A percentile compares a stretch with the other conserved stretches of the same genome.
phyloP scores from a whole-genome alignment of 2,113 vertebrate species.

The Chauna torquata region DNA sequence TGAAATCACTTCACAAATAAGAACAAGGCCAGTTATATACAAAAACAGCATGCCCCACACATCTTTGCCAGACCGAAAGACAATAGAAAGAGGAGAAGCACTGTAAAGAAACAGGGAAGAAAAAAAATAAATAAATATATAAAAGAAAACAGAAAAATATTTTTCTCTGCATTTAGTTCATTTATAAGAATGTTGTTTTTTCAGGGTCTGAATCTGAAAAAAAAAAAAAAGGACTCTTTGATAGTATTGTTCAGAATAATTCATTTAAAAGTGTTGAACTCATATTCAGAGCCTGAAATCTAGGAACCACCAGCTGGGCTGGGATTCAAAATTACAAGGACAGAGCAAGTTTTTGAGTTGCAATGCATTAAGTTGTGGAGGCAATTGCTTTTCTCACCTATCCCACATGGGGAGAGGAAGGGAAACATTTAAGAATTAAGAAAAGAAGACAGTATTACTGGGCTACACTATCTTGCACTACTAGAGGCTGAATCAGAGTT shows the following conservation, averaged over 20 bases:
- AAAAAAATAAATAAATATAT: too few relatives aligned
- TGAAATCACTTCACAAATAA: conserved; percentile 33
- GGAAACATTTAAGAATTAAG: conserved; percentile 66
- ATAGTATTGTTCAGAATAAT: conserved; percentile 62
- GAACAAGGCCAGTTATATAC: background rate
- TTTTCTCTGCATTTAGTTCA: conserved; percentile 53
- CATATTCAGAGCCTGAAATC: conserved; percentile 66
- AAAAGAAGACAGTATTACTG: conserved; percentile 42
- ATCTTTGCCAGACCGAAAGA: background rate
- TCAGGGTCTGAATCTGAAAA: conserved; percentile 41
- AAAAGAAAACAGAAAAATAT: conserved; percentile 38
- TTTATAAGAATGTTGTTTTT: conserved; percentile 55
- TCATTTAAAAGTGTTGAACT: conserved; percentile 71
- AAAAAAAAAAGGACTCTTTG: conserved; percentile 62
- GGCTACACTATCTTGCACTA: conserved; percentile 11
- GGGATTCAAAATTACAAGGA: conserved; percentile 67
- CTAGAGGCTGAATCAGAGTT: conserved; percentile 44
- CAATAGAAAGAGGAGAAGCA: background rate
- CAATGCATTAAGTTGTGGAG: conserved; percentile 48
- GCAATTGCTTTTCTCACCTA: conserved; percentile 73
- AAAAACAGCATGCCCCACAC: background rate
- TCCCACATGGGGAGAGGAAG: conserved; percentile 59
- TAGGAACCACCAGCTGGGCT: conserved; percentile 64
- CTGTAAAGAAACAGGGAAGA: background rate
- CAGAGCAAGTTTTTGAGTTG: conserved; percentile 50